phyloP scores from a whole-genome alignment of 1,140 invertebrate species.

The Venustaconcha ellipsiformis region DNA sequence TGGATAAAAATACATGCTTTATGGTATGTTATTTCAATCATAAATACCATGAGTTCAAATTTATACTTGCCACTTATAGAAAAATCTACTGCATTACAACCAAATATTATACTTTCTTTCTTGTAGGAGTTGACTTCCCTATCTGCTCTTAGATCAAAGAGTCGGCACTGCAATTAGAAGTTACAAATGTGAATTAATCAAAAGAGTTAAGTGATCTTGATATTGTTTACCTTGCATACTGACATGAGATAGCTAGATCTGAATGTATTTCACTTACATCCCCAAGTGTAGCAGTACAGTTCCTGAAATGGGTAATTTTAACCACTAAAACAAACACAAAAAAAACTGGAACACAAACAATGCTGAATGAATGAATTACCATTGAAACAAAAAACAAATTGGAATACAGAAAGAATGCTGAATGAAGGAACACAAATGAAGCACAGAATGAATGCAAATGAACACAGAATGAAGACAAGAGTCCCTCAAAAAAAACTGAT shows the following conservation, averaged over 20 bases:
- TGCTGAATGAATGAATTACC: neutral
- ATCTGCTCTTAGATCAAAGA: constrained; percentile 98
- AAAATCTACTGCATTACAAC: constrained; percentile 98
- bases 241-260: too few species aligned
- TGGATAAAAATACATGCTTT: neutral
- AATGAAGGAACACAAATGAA: neutral
- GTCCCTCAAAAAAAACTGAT: too few species aligned
- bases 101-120: constrained; percentile 98
- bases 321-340: neutral
- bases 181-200: too few species aligned
- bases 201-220: too few species aligned
- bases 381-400: neutral
- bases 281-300: too few species aligned
- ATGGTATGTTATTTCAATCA: neutral
- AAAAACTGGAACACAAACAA: neutral
- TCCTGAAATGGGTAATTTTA: too few species aligned
- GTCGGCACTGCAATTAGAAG: constrained; percentile 80
- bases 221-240: too few species aligned
- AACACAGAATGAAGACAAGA: too few species aligned
- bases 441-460: too few species aligned
- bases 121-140: constrained; percentile 96
- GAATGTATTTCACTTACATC: too few species aligned
- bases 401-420: neutral
- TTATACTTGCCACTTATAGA: constrained; percentile 87
- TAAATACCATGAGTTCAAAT: neutral